These are phyloP conservation scores for Tyrophagus putrescentiae DNA, from an alignment of 1,140 invertebrate species.

Conservation along the genomic window DNA sequence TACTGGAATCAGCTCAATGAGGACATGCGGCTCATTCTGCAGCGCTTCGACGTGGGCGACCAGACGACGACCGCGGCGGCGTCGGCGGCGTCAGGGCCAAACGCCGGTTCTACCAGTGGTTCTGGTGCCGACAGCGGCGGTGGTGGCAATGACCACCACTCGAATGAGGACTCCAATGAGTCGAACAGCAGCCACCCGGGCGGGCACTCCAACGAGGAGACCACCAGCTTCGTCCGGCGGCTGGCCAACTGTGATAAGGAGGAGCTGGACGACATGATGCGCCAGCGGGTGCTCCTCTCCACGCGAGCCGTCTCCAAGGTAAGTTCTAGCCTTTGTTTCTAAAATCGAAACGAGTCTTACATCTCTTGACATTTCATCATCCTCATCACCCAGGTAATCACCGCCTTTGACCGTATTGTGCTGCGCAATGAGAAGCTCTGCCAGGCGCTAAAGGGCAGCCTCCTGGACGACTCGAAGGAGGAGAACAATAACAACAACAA, in stretches of 20 bases:
- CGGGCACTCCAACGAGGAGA: constrained; percentile 78
- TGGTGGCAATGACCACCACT: background rate
- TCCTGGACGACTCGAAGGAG: too few species aligned
- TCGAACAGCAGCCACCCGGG: background rate
- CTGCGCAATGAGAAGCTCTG: constrained; percentile 84
- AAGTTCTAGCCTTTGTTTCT: constrained; percentile 36
- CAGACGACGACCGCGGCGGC: constrained; percentile 49
- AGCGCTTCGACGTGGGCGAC: constrained; percentile 87
- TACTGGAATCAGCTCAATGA: constrained; percentile 97
- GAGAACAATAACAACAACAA: too few species aligned
- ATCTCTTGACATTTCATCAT: too few species aligned
- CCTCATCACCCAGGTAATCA: too few species aligned
- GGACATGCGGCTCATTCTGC: constrained; percentile 80
- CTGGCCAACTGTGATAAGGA: constrained; percentile 97
- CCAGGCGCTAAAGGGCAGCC: constrained; percentile 65
- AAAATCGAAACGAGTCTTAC: background rate
- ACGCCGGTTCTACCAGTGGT: background rate
- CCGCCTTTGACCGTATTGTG: constrained; percentile 81
- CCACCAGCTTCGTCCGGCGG: constrained; percentile 85
- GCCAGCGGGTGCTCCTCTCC: constrained; percentile 63
- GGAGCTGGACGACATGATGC: constrained; percentile 85
- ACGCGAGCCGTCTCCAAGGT: constrained; percentile 80
- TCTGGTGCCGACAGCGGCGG: too few species aligned
- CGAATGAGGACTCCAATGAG: background rate
- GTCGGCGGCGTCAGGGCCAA: background rate